Percentiles rank a stretch among this genome's conserved stretches.
Evolutionary conservation across 53 echinoderm and acorn worm species (phyloP).

Genomic region (Antedon mediterranea): DNA sequence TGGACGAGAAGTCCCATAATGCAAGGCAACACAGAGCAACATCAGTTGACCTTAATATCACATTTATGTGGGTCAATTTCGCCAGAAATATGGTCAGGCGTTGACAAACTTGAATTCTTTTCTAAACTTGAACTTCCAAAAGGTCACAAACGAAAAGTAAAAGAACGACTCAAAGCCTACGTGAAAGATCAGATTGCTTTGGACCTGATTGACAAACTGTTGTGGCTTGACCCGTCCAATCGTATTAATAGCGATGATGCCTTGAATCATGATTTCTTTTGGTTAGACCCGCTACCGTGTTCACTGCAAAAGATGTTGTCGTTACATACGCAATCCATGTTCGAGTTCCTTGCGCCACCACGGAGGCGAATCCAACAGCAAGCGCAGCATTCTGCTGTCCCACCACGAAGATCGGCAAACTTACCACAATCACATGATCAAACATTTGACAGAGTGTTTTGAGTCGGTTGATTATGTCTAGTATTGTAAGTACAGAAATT

Average conservation of each 20-base stretch:
- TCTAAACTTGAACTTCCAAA: constrained; percentile 74
- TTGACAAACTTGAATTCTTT: constrained; percentile 71
- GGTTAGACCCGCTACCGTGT: constrained; percentile 80
- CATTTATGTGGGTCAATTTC: constrained; percentile 83
- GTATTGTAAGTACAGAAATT: no score
- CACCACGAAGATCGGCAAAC: neutral
- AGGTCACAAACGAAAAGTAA: constrained; percentile 83
- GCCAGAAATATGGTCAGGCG: constrained; percentile 61
- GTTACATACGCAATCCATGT: constrained; percentile 83
- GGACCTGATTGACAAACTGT: constrained; percentile 81
- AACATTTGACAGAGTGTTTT: neutral
- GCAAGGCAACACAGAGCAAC: constrained; percentile 98
- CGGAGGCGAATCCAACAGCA: constrained; percentile 11
- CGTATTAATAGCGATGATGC: constrained; percentile 60
- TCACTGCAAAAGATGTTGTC: constrained; percentile 63
- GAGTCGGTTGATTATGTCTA: no score
- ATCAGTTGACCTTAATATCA: constrained; percentile 80
- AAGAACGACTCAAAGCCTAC: constrained; percentile 72
- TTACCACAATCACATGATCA: neutral
- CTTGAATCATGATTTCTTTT: constrained; percentile 92
- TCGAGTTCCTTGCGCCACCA: constrained; percentile 76
- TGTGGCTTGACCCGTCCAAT: constrained; percentile 55
- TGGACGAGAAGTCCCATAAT: constrained; percentile 98
- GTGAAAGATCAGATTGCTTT: constrained; percentile 88
- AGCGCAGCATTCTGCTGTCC: neutral